Percentiles rank a stretch among this genome's conserved stretches.
Evolutionary conservation across 2,797 vertebrate genomes (phyloP).

Genomic region (Sebastolobus alascanus): DNA sequence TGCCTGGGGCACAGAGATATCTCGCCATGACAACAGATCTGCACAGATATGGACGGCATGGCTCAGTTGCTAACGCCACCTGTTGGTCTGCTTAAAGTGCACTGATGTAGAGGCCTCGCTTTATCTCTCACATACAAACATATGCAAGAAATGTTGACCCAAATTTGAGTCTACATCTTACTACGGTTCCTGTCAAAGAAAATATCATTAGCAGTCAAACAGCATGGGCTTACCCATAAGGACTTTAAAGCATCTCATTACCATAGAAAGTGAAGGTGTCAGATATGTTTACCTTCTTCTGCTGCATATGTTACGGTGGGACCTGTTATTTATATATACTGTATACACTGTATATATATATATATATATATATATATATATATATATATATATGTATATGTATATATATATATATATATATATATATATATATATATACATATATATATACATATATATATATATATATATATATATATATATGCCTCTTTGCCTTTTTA

Average conservation of each 20-base stretch:
- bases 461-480: neutral
- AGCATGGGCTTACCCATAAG: constrained; percentile 25
- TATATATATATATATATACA: neutral
- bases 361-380: neutral
- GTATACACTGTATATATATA: neutral
- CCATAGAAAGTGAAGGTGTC: constrained; percentile 64
- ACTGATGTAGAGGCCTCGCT: constrained; percentile 4
- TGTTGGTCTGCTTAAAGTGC: constrained; percentile 33
- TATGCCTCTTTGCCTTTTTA: constrained; percentile 11
- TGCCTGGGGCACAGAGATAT: constrained; percentile 53
- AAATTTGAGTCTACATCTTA: constrained; percentile 45
- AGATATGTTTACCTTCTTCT: constrained; percentile 39
- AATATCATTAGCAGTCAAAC: constrained; percentile 54
- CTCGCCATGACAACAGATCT: constrained; percentile 44
- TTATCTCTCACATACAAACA: constrained; percentile 8
- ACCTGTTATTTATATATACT: neutral
- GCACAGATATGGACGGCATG: constrained; percentile 48
- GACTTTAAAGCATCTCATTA: constrained; percentile 59
- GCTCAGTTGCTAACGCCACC: constrained; percentile 35
- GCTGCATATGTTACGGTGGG: neutral
- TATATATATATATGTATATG: neutral
- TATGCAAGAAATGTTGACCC: constrained; percentile 48
- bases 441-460: neutral
- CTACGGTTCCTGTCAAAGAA: constrained; percentile 40
- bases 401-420: neutral